A percentile compares a stretch with the other conserved stretches of the same genome.
Evolutionary conservation across 2,113 vertebrate species (phyloP).

Genomic region (Mystacornis crossleyi): DNA sequence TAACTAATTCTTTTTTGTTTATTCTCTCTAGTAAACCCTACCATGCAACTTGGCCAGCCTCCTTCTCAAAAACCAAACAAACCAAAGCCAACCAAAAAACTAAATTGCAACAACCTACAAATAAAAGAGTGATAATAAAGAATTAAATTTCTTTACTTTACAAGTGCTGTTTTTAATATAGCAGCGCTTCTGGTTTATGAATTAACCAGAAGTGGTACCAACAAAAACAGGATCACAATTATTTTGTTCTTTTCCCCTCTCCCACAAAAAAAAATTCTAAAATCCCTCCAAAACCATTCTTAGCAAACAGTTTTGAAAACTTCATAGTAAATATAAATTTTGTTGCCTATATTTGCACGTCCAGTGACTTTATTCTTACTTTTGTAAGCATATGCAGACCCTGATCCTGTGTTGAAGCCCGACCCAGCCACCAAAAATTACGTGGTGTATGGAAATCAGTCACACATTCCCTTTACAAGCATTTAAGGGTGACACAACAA

Average conservation of each 20-base stretch:
- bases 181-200: not conserved
- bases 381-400: not conserved
- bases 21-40: not conserved
- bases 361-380: not conserved
- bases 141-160: not conserved
- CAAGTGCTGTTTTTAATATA: not conserved
- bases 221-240: not conserved
- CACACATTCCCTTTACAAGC: not conserved
- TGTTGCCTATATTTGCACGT: not conserved
- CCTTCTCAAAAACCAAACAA: not conserved
- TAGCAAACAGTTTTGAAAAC: not conserved
- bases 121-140: not conserved
- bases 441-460: not conserved
- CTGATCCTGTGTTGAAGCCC: not conserved
- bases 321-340: not conserved
- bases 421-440: not conserved
- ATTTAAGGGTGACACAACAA: not conserved
- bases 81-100: not conserved
- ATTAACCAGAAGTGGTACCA: not conserved
- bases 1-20: not conserved
- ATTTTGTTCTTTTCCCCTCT: not conserved
- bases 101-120: not conserved
- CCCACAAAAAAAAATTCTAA: not conserved
- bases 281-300: not conserved
- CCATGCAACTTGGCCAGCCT: not conserved